These are phyloP conservation scores for Patiria miniata DNA, from an alignment of 35 echinoderm and acorn worm genomes.

Conservation along the genomic window DNA sequence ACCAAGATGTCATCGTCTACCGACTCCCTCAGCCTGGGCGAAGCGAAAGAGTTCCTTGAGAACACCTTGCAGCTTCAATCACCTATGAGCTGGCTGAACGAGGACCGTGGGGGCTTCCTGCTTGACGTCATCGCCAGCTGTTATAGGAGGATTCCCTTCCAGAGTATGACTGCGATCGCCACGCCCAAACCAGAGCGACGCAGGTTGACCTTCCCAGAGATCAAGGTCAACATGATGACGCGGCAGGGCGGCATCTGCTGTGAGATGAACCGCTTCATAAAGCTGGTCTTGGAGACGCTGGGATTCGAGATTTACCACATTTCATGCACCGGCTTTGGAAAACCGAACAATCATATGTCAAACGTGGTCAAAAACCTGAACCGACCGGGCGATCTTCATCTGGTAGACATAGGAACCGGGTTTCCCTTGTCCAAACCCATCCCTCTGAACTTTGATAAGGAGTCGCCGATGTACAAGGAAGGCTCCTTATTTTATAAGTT, in stretches of 20 bases:
- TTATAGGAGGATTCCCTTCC: slow-evolving; percentile 15
- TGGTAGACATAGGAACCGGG: slow-evolving; percentile 40
- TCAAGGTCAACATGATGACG: background rate
- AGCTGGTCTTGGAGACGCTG: slow-evolving; percentile 20
- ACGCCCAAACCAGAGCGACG: background rate
- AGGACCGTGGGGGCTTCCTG: background rate
- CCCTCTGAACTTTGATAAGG: slow-evolving; percentile 34
- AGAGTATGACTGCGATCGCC: slow-evolving; percentile 4
- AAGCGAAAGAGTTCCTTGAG: too few species aligned
- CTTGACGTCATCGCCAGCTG: background rate
- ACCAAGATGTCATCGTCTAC: too few species aligned
- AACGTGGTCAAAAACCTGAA: background rate
- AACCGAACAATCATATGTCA: background rate
- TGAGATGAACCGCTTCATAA: slow-evolving; percentile 27
- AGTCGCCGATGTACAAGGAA: slow-evolving; percentile 20
- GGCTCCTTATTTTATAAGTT: slow-evolving; percentile 27
- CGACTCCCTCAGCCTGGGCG: too few species aligned
- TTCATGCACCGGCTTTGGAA: background rate
- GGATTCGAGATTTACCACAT: slow-evolving; percentile 21
- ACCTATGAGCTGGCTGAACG: too few species aligned
- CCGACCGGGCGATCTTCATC: slow-evolving; percentile 24
- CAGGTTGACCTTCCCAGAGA: slow-evolving; percentile 34
- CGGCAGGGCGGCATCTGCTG: slow-evolving; percentile 30
- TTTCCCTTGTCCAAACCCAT: slow-evolving; percentile 24
- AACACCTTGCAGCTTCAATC: too few species aligned